Evolutionary conservation across 2,797 vertebrate species (phyloP), one percentile per base, ranked within the genome.

Genomic region (Pseudotriccus pelzelni): DNA sequence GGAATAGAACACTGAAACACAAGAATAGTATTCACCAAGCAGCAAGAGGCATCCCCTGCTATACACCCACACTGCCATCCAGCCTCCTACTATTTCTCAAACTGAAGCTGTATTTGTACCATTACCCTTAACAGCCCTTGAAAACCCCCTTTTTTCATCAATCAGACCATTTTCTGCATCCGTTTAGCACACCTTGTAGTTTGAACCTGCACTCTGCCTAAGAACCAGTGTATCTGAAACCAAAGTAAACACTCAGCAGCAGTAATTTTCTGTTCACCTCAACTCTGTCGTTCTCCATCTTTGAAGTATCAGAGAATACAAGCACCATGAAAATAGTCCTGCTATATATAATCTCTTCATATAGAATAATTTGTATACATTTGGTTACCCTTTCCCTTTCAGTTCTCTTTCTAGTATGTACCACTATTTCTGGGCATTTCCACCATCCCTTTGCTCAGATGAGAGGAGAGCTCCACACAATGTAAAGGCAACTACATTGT

Each of bases 401-500:
- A 19, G 10, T 8, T 62, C 60, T 60, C 76, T 55, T 17, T 62
- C 63, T 47, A 17, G 24, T 3, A 3, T 3, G 1, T 59, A 34
- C 15, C 46, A 73, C 9, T 74, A 34, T 43, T 39, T 18, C 85
- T 14, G 16, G 75, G 41, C 6, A 72, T 30, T 60, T 56, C 34
- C 16, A 84, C 22, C 41, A 74, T 6, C n/a, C 49, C 34, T 50
- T 92, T 43, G n/a, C 59, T 66, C 52, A 20, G 6, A 25, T 34
- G 9, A 81, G 52, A 78, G 4, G 4, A 84, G 36, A 25, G 10
- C 39, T 69, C 69, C 39, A 47, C 6, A 66, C 17, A 63, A 8
- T 0, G 4, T n/a, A 0, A 8, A 76, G 76, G 18, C 25, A 15
- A 8, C 55, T 36, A 34, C 19, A 18, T 1, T 28, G 20, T 5